Evolutionary conservation across 2,113 vertebrate genomes (phyloP), one percentile per base, ranked within the genome.

Genomic region (Rhizomys pruinosus): DNA sequence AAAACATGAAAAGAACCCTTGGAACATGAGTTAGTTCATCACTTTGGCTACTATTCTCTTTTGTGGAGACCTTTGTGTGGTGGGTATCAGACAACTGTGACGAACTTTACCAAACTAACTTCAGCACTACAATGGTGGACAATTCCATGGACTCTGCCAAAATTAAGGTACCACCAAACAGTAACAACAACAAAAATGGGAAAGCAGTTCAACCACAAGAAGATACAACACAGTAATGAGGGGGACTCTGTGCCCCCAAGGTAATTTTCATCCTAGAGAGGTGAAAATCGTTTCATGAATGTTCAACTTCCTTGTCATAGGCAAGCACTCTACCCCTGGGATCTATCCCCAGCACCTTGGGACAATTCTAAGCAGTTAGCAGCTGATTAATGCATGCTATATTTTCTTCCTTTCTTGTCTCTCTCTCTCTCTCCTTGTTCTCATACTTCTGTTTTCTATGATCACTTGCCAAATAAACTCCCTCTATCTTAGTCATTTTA

Each of bases 301-400:
- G 63, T 44, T 59, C 78, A 37, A 63, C n/a, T 64, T 73, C 76
- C 39, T 69, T 64, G n/a, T 44, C 64, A 44, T 68, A 13, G 7
- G 34, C 64, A n/a, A 69, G 34, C 5, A 63, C 8, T 23, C 63
- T 84, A 52, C 44, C 64, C n/a, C 20, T 68, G 42, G 22, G 81
- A 69, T 68, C 47, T 61, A n/a, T n/a, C 64, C 34, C 32, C 81
- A 69, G 12, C 81, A 68, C 82, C 63, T 27, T 27, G 11, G 44
- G n/a, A 95, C 29, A 87, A 63, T 68, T 91, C 57, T 85, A 92
- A 81, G 44, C 59, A 63, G 11, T 63, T 59, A 87, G 27, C 66
- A 74, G 39, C 15, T 87, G 32, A 37, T n/a, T 71, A 79, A 44
- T 34, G 52, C 9, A 57, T 13, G 27, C 0, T 42, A 69, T 19